These are phyloP conservation scores for Peromyscus attwateri DNA, from an alignment of 2,797 vertebrate genomes.

Conservation along the genomic window DNA sequence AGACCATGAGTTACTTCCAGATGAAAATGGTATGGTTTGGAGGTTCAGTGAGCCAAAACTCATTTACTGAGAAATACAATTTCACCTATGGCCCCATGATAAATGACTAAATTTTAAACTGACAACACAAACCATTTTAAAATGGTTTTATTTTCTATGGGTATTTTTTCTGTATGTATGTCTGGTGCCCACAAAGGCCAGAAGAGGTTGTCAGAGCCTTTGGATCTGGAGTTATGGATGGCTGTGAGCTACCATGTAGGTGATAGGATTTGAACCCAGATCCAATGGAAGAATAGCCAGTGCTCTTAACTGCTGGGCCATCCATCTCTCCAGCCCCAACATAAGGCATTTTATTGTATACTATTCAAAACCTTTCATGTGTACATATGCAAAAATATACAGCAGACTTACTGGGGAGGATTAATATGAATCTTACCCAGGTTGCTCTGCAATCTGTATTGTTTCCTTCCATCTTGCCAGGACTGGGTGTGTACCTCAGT, in stretches of 20 bases:
- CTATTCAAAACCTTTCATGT: background rate
- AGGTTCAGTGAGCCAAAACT: background rate
- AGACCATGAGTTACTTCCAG: background rate
- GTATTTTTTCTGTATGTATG: background rate
- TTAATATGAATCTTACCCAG: background rate
- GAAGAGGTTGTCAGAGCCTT: background rate
- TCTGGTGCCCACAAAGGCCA: background rate
- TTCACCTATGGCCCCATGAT: background rate
- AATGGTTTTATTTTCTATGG: background rate
- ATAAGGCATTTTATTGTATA: background rate
- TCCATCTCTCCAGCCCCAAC: background rate
- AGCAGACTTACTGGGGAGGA: background rate
- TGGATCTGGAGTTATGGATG: background rate
- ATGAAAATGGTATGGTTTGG: background rate
- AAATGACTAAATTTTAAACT: background rate
- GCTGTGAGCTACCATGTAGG: background rate
- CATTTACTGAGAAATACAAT: background rate
- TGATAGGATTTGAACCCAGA: background rate
- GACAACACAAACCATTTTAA: background rate
- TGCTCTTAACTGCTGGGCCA: background rate
- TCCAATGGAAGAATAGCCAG: background rate
- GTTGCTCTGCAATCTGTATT: background rate
- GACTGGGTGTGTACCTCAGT: background rate
- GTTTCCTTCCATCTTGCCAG: background rate
- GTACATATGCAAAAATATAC: background rate